phyloP scores from a whole-genome alignment of 37 sponge, comb jelly and placozoan genomes.

The Chondrilla cf. caribensis region DNA sequence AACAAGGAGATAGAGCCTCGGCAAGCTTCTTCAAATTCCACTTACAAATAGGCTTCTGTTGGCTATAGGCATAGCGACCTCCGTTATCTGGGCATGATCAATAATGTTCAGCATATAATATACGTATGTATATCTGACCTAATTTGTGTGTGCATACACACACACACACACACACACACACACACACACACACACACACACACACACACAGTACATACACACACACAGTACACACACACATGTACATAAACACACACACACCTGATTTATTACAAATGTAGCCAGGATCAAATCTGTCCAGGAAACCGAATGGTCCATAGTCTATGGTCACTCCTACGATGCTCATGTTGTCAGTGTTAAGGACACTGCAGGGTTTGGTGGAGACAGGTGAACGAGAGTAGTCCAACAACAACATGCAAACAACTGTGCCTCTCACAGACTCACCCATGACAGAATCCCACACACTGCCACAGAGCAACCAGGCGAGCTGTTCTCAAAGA shows the following conservation, averaged over 20 bases:
- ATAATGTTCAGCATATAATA: neutral
- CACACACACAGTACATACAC: conserved; percentile 13
- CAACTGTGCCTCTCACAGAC: neutral
- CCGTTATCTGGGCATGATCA: conserved; percentile 52
- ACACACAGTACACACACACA: too few species aligned
- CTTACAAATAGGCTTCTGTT: conserved; percentile 85
- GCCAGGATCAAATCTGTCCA: conserved; percentile 86
- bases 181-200: conserved; percentile 10
- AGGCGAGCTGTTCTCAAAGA: conserved; percentile 67
- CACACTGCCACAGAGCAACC: conserved; percentile 91
- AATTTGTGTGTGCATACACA: too few species aligned
- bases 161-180: conserved; percentile 21
- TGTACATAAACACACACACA: conserved; percentile 8
- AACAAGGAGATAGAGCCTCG: conserved; percentile 71
- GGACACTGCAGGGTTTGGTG: conserved; percentile 78
- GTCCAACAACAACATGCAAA: neutral
- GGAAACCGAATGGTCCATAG: conserved; percentile 97
- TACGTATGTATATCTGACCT: too few species aligned
- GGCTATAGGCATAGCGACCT: conserved; percentile 77
- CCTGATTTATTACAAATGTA: conserved; percentile 88
- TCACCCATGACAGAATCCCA: conserved; percentile 90
- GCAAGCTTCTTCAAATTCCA: conserved; percentile 92
- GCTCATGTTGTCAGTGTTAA: conserved; percentile 99
- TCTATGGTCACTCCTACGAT: conserved; percentile 95
- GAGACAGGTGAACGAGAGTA: neutral